Conservation (phyloP, 2,797 vertebrate genomes). For the Muraenolepis orangiensis region DNA sequence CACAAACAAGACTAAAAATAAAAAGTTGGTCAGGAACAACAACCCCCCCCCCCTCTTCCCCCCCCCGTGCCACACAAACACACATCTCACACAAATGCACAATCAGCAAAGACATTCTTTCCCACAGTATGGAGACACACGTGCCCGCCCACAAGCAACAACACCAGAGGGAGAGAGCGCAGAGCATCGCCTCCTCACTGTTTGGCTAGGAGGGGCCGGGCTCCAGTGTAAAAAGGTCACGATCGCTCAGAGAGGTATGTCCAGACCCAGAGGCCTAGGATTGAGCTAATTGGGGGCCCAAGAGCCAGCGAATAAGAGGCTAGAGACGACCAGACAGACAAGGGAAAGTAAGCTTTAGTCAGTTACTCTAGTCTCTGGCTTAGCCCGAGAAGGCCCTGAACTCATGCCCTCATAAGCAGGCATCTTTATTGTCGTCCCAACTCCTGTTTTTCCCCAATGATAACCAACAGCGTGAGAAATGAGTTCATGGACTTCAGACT, state of each 20-base stretch:
- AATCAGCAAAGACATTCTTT: conserved; percentile 41
- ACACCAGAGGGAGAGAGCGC: conserved; percentile 25
- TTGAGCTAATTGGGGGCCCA: conserved; percentile 53
- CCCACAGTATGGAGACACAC: neutral
- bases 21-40: conserved; percentile 21
- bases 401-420: conserved; percentile 38
- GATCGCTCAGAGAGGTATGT: conserved; percentile 45
- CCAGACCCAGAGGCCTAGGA: conserved; percentile 35
- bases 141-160: neutral
- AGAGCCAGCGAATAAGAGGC: conserved; percentile 50
- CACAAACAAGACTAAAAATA: conserved; percentile 42
- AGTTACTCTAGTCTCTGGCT: conserved; percentile 39
- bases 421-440: conserved; percentile 13
- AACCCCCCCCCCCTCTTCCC: too few relatives aligned
- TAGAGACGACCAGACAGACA: conserved; percentile 38
- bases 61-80: conserved; percentile 42
- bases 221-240: conserved; percentile 48
- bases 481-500: neutral
- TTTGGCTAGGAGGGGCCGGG: conserved; percentile 38
- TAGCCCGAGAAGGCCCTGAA: conserved; percentile 39
- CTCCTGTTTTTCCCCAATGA: neutral
- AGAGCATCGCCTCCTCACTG: conserved; percentile 50
- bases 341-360: conserved; percentile 32
- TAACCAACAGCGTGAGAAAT: conserved; percentile 24
- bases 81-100: conserved; percentile 4